phyloP scores from a whole-genome alignment of 2,888 invertebrate species.

The Tiphia femorata region DNA sequence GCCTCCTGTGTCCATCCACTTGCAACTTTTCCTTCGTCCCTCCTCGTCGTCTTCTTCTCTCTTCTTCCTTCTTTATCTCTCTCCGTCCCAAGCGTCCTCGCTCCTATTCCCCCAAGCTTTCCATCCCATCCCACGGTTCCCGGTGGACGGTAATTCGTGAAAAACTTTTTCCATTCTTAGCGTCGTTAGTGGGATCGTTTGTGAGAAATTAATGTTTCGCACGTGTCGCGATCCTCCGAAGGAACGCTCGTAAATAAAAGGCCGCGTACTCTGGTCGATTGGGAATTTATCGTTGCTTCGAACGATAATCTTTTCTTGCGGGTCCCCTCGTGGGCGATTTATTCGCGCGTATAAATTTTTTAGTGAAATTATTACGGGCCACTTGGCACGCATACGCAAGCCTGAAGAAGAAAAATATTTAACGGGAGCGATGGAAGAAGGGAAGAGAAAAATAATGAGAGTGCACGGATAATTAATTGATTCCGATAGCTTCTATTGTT shows the following conservation, averaged over 20 bases:
- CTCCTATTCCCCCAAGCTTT: slow-evolving; percentile 3
- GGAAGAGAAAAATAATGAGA: no score
- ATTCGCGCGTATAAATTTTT: neutral
- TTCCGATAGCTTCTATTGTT: no score
- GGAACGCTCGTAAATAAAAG: no score
- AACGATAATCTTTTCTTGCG: neutral
- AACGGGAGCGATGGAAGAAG: no score
- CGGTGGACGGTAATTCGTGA: slow-evolving; percentile 1
- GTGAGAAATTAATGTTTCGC: slow-evolving; percentile 30
- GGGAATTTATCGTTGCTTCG: no score
- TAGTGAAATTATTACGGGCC: no score
- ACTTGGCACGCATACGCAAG: no score
- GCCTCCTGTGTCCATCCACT: slow-evolving; percentile 35
- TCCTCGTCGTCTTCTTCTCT: slow-evolving; percentile 36
- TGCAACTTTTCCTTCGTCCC: slow-evolving; percentile 35
- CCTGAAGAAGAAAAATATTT: no score
- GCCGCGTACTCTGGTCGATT: no score
- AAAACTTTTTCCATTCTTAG: slow-evolving; percentile 40
- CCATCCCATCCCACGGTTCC: neutral
- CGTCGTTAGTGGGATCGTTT: slow-evolving; percentile 41
- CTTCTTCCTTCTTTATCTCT: slow-evolving; percentile 34
- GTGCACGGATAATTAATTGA: no score
- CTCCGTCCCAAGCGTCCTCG: slow-evolving; percentile 27
- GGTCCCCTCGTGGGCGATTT: neutral
- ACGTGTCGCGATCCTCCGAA: neutral